A percentile compares a stretch with the other conserved stretches of the same genome.
Evolutionary conservation across 2,888 invertebrate species (phyloP).

Genomic region (Diabrotica balteata): DNA sequence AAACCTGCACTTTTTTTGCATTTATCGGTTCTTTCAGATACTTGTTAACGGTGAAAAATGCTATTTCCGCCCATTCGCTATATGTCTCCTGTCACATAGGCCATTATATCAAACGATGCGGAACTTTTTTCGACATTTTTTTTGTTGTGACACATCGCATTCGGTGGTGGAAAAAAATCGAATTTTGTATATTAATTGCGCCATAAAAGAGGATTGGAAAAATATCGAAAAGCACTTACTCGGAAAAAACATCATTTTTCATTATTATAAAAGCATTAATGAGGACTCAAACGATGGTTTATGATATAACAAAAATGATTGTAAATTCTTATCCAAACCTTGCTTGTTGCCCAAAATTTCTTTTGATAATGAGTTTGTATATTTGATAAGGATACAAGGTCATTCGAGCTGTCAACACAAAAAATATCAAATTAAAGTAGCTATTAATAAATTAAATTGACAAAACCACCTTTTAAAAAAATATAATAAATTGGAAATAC

Average conservation of each 20-base stretch:
- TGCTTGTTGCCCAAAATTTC: too few species aligned
- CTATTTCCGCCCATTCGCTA: slow-evolving; percentile 33
- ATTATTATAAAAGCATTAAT: not conserved
- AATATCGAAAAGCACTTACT: slow-evolving; percentile 3
- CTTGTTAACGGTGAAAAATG: slow-evolving; percentile 33
- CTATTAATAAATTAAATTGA: too few species aligned
- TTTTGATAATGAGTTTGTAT: too few species aligned
- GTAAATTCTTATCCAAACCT: too few species aligned
- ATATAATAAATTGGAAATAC: too few species aligned
- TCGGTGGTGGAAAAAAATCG: slow-evolving; percentile 24
- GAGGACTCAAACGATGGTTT: too few species aligned
- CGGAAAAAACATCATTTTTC: not conserved
- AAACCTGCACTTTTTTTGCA: not conserved
- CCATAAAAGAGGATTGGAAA: slow-evolving; percentile 5
- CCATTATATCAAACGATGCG: slow-evolving; percentile 32
- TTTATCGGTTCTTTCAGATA: slow-evolving; percentile 21
- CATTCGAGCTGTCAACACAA: too few species aligned
- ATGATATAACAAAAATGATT: too few species aligned
- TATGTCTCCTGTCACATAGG: slow-evolving; percentile 34
- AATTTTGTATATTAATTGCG: slow-evolving; percentile 25
- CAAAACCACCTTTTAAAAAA: too few species aligned
- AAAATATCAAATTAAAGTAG: too few species aligned
- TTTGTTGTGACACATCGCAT: slow-evolving; percentile 29
- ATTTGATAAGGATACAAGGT: too few species aligned
- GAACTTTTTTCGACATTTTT: slow-evolving; percentile 28